Conservation (phyloP, 2,113 vertebrate genomes). For the Prinia subflava region DNA sequence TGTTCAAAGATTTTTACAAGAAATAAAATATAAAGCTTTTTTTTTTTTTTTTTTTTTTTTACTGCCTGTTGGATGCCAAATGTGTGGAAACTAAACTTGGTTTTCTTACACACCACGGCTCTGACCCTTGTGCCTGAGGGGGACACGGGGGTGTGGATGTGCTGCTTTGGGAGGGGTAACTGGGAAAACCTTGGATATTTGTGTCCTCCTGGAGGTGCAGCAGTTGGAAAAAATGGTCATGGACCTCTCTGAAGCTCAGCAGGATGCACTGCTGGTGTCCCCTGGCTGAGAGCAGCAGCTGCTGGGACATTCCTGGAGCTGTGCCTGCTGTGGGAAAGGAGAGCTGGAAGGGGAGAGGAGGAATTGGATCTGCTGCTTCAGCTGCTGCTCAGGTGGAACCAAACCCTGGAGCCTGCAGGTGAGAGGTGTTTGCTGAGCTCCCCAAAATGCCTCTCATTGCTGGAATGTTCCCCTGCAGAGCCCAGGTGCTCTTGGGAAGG, state of each 20-base stretch:
- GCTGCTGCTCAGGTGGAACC: background rate
- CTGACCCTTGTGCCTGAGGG: background rate
- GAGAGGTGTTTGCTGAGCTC: background rate
- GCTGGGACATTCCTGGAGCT: background rate
- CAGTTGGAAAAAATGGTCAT: fast-evolving
- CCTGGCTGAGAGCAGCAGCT: background rate
- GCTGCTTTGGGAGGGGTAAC: background rate
- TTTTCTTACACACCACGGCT: fast-evolving
- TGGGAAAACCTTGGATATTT: fast-evolving
- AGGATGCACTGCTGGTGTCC: background rate
- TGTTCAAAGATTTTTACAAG: conserved; percentile 93
- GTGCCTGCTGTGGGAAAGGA: background rate
- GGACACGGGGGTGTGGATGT: fast-evolving
- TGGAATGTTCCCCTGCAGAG: fast-evolving
- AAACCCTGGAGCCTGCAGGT: background rate
- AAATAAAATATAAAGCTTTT: conserved; percentile 80
- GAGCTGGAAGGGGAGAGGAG: background rate
- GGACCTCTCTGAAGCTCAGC: fast-evolving
- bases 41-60: conserved; percentile 69
- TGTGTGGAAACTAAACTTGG: background rate
- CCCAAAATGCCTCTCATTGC: fast-evolving
- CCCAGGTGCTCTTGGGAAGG: fast-evolving
- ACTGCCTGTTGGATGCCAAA: background rate
- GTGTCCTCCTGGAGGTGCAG: fast-evolving
- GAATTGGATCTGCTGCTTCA: fast-evolving